A percentile compares a stretch with the other conserved stretches of the same genome.
These are phyloP conservation scores for Drosophila falleni DNA, from an alignment of 2,888 invertebrate genomes.

Conservation along the genomic window DNA sequence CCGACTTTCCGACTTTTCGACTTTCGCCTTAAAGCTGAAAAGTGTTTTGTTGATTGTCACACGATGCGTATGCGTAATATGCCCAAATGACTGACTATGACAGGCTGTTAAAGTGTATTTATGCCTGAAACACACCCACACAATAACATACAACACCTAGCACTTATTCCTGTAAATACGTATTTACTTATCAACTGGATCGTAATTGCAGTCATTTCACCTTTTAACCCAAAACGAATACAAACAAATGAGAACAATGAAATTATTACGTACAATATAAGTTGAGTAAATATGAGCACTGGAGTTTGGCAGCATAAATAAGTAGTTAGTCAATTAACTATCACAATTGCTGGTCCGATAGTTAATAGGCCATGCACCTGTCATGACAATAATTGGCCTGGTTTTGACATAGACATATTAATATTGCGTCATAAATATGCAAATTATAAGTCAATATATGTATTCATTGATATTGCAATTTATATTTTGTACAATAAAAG, in stretches of 20 bases:
- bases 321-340: conserved; percentile 42
- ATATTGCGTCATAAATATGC: conserved; percentile 24
- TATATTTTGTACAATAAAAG: background rate
- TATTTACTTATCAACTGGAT: conserved; percentile 11
- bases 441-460: conserved; percentile 6
- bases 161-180: conserved; percentile 18
- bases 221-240: conserved; percentile 11
- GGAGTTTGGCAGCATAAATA: conserved; percentile 22
- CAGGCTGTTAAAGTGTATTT: conserved; percentile 42
- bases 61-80: conserved; percentile 56
- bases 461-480: conserved; percentile 10
- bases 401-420: conserved; percentile 9
- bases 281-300: conserved; percentile 5
- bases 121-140: conserved; percentile 1
- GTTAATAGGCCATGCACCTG: conserved; percentile 39
- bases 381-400: conserved; percentile 6
- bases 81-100: conserved; percentile 42
- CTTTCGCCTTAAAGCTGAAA: conserved; percentile 27
- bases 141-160: conserved; percentile 29
- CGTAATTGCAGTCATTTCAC: conserved; percentile 42
- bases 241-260: conserved; percentile 27
- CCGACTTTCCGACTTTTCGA: background rate
- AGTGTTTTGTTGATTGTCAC: conserved; percentile 33
- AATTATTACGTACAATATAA: conserved; percentile 20
- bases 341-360: conserved; percentile 17